These are phyloP conservation scores for Gadus chalcogrammus DNA, from an alignment of 2,113 vertebrate species.

Conservation along the genomic window DNA sequence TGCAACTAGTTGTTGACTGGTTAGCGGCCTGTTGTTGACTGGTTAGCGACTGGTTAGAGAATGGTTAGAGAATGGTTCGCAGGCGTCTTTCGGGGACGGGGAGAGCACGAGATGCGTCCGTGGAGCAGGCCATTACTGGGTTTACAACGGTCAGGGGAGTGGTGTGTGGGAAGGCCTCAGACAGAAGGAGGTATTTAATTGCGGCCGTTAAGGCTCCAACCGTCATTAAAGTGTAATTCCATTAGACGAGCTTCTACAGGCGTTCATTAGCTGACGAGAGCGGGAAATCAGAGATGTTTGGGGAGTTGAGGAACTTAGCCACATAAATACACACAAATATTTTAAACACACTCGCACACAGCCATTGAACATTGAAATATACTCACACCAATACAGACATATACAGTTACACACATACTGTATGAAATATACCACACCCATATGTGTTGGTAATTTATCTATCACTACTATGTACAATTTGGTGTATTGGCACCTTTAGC, in stretches of 20 bases:
- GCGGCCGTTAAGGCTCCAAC: conserved; percentile 56
- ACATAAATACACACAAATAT: neutral
- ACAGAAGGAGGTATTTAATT: conserved; percentile 52
- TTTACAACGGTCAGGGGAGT: conserved; percentile 25
- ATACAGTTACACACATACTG: no score
- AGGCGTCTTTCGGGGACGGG: neutral
- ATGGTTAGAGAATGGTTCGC: no score
- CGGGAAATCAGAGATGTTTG: conserved; percentile 19
- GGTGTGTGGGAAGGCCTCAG: conserved; percentile 43
- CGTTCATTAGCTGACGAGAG: conserved; percentile 53
- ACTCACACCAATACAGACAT: neutral
- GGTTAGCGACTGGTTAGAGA: no score
- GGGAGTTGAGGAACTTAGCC: neutral
- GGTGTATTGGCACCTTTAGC: no score
- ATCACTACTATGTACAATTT: no score
- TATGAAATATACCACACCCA: no score
- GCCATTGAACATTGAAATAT: neutral
- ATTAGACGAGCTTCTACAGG: conserved; percentile 46
- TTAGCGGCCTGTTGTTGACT: no score
- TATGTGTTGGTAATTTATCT: no score
- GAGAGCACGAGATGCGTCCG: conserved; percentile 2
- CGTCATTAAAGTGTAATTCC: conserved; percentile 61
- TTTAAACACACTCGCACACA: neutral
- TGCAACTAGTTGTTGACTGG: no score
- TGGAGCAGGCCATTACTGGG: conserved; percentile 22